phyloP scores from a whole-genome alignment of 2,888 invertebrate genomes.

The Pachliopta kotzebuea region DNA sequence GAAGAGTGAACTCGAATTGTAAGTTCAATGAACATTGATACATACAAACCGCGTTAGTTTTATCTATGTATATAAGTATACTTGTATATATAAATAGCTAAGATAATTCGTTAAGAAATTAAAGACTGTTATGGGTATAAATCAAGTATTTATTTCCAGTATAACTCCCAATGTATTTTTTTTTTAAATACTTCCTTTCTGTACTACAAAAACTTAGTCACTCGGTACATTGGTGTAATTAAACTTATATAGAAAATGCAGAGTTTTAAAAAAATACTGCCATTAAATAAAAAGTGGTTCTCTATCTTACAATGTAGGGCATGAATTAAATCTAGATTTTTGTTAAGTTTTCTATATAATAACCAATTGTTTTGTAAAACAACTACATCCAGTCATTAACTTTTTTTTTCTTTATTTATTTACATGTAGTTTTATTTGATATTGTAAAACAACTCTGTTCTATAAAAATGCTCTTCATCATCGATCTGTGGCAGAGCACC shows the following conservation, averaged over 20 bases:
- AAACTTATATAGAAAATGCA: background rate
- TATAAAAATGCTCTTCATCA: background rate
- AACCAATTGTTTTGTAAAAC: background rate
- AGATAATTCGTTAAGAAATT: slow-evolving; percentile 58
- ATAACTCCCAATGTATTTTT: slow-evolving; percentile 4
- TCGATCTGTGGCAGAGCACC: too few relatives aligned
- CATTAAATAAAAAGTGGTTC: background rate
- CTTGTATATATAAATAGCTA: slow-evolving; percentile 33
- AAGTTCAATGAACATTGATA: slow-evolving; percentile 15
- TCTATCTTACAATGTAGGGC: background rate
- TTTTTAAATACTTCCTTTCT: background rate
- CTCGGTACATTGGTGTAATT: background rate
- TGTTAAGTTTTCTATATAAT: background rate
- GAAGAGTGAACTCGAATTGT: slow-evolving; percentile 19
- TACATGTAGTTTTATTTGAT: background rate
- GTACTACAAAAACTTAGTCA: background rate
- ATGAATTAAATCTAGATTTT: background rate
- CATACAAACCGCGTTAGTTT: slow-evolving; percentile 32
- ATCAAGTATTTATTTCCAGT: slow-evolving; percentile 38
- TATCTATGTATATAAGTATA: slow-evolving; percentile 44
- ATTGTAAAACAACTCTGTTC: background rate
- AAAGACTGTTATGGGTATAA: slow-evolving; percentile 75
- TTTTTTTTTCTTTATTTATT: background rate
- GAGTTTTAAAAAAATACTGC: background rate
- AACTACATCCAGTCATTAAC: background rate